Evolutionary conservation across 2,797 vertebrate genomes (phyloP).

Genomic region (Esox masquinongy): DNA sequence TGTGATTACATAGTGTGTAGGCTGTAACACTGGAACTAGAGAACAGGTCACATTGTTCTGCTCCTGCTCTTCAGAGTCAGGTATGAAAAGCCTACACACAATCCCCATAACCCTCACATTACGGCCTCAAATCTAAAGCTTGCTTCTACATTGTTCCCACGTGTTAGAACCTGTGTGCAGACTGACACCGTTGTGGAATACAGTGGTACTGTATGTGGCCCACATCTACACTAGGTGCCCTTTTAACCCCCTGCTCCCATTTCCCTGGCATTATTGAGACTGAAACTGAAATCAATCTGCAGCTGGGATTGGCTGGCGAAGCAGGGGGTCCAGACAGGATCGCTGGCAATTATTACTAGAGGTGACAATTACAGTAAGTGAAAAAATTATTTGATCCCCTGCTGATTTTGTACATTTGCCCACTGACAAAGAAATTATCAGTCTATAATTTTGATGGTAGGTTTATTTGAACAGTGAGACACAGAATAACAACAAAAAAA

Average conservation of each 20-base stretch:
- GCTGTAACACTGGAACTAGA: too few species aligned
- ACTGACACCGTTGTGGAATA: not conserved
- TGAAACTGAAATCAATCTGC: not conserved
- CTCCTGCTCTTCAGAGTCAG: not conserved
- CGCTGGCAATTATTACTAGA: constrained; percentile 3
- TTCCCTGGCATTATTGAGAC: not conserved
- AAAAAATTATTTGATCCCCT: too few species aligned
- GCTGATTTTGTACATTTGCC: too few species aligned
- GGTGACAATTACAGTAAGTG: not conserved
- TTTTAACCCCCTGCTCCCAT: not conserved
- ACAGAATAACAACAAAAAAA: too few species aligned
- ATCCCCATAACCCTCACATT: not conserved
- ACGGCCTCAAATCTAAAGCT: not conserved
- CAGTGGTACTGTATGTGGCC: not conserved
- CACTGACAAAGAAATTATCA: too few species aligned
- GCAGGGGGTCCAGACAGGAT: not conserved
- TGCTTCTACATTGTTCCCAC: not conserved
- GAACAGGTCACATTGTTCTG: not conserved
- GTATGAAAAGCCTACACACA: not conserved
- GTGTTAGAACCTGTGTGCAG: not conserved
- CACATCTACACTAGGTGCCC: not conserved
- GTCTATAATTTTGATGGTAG: too few species aligned
- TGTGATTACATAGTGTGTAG: not conserved
- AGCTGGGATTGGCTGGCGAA: not conserved
- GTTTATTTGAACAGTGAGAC: too few species aligned